phyloP scores from a whole-genome alignment of 2,797 vertebrate species.

The Clarias laeviceps region DNA sequence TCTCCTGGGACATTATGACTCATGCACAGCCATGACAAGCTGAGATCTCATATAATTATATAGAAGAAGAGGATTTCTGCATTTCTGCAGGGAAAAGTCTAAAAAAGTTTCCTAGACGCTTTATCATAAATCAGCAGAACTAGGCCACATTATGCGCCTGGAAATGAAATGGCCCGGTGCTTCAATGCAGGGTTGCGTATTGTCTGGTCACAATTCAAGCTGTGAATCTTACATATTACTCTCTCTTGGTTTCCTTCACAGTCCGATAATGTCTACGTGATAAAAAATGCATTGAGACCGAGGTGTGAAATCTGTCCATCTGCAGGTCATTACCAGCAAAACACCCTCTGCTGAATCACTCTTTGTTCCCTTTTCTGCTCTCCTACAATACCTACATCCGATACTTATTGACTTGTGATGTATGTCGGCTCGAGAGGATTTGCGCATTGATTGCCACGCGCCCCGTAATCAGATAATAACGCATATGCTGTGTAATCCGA shows the following conservation, averaged over 20 bases:
- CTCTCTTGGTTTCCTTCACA: constrained; percentile 51
- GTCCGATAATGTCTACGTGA: constrained; percentile 35
- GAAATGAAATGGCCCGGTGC: constrained; percentile 56
- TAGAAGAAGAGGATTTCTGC: constrained; percentile 50
- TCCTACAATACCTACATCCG: constrained; percentile 9
- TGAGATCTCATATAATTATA: constrained; percentile 59
- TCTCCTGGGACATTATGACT: constrained; percentile 56
- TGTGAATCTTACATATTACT: constrained; percentile 51
- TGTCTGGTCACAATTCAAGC: constrained; percentile 51
- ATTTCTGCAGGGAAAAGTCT: constrained; percentile 54
- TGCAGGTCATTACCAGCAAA: constrained; percentile 48
- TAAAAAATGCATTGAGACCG: constrained; percentile 31
- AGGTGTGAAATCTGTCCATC: constrained; percentile 44
- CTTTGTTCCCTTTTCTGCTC: background rate
- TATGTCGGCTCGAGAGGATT: constrained; percentile 26
- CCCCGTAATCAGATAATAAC: constrained; percentile 42
- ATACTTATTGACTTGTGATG: constrained; percentile 28
- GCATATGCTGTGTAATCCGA: constrained; percentile 27
- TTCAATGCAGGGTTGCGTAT: constrained; percentile 58
- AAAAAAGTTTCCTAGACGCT: constrained; percentile 59
- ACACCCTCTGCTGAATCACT: constrained; percentile 8
- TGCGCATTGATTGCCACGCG: constrained; percentile 34
- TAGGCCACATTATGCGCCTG: constrained; percentile 61
- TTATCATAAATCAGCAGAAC: constrained; percentile 67
- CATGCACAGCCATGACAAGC: constrained; percentile 39